Base-by-base conservation (phyloP, 2,113 vertebrate genomes). In the Neodontobutis hainanensis region DNA sequence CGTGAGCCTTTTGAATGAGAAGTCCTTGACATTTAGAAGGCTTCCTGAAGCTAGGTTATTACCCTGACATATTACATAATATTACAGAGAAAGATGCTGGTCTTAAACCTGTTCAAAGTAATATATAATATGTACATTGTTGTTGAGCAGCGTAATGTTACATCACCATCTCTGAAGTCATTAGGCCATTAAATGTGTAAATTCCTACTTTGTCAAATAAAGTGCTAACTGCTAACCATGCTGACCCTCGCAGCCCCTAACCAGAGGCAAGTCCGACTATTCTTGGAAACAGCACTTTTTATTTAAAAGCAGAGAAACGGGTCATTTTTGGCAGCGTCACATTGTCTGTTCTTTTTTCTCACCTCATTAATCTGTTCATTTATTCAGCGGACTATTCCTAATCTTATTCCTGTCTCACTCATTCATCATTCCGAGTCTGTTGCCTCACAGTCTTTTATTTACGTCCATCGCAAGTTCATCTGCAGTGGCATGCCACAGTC, bases 291-390 rank as follows among this genome's bases (percentile, higher is more conserved):
- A 68, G 45, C 66, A 59, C 69, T 73, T 82, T 84, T 83, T 83
- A 82, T 87, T 84, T 75, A 73, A 65, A 52, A 67, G 61, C 53
- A 81, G 71, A 70, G 35, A 47, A 80, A 63, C 16, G 50, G 73
- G 84, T 82, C 58, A 12, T 59, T 45, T 36, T 80, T 77, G 68
- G 57, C 84, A 69, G 60, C 36, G 27, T 77, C 34, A 35, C 50
- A 64, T 65, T 19, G 36, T 73, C 69, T 66, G 59, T 68, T 77
- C 75, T 66, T 74, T 83, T 73, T 72, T 57, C 73, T 82, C 85
- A 73, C 85, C 75, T 87, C 81, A 88, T 89, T 87, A 83, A 85
- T 85, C 80, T 81, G 74, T 78, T 85, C 44, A 79, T 89, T 88
- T 82, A 84, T 86, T 85, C 77, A 67, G 65, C 42, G 34, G 61